A percentile compares a stretch with the other conserved stretches of the same genome.
phyloP scores from a whole-genome alignment of 2,888 invertebrate genomes.

The Pyrrhia umbra region DNA sequence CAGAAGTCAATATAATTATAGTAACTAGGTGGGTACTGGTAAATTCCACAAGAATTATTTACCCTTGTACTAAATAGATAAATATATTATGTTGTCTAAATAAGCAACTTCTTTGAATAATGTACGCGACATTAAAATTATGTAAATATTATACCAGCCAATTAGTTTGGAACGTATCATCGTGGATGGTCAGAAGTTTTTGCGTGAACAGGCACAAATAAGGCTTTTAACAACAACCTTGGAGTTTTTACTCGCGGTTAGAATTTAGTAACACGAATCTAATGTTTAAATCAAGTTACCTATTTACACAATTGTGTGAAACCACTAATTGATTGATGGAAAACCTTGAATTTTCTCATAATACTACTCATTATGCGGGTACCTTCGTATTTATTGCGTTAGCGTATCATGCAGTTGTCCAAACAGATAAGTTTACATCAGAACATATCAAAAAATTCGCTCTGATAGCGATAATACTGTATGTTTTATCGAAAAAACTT shows the following conservation, averaged over 20 bases:
- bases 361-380: constrained; percentile 53
- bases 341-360: constrained; percentile 53
- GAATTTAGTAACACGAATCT: constrained; percentile 44
- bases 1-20: constrained; percentile 22
- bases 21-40: background rate
- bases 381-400: constrained; percentile 45
- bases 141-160: constrained; percentile 39
- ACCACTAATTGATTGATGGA: constrained; percentile 56
- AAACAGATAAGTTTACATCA: constrained; percentile 56
- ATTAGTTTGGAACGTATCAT: constrained; percentile 40
- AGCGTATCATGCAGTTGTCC: constrained; percentile 47
- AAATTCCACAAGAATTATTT: constrained; percentile 26
- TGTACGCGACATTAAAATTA: constrained; percentile 11
- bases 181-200: constrained; percentile 41
- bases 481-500: constrained; percentile 58
- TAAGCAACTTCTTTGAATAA: constrained; percentile 9
- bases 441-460: constrained; percentile 57
- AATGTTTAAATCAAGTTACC: constrained; percentile 36
- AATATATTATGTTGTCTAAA: background rate
- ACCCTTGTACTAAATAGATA: constrained; percentile 30
- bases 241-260: constrained; percentile 42
- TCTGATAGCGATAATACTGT: constrained; percentile 59
- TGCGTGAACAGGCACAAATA: constrained; percentile 39
- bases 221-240: constrained; percentile 50
- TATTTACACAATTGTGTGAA: constrained; percentile 64